A percentile compares a stretch with the other conserved stretches of the same genome.
Evolutionary conservation across 2,797 vertebrate species (phyloP).

Genomic region (Masticophis lateralis): DNA sequence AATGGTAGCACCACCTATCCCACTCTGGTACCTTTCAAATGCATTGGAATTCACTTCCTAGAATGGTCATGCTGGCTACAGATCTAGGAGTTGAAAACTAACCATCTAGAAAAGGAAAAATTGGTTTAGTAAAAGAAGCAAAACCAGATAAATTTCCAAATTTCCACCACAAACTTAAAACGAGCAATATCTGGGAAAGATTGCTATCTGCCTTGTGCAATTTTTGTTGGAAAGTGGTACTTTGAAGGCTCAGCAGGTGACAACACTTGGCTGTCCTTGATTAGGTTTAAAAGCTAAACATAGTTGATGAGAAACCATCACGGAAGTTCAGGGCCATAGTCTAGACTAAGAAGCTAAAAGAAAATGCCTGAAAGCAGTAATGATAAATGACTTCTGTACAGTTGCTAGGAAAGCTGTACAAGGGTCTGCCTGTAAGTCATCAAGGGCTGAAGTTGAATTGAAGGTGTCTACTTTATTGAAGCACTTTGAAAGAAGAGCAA

Average conservation of each 20-base stretch:
- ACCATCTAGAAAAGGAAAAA: neutral
- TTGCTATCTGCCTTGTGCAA: neutral
- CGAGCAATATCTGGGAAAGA: neutral
- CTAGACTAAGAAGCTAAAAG: neutral
- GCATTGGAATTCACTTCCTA: neutral
- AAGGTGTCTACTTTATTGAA: neutral
- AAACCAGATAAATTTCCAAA: constrained; percentile 27
- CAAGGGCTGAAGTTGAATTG: neutral
- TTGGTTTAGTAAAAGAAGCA: neutral
- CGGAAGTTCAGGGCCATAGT: neutral
- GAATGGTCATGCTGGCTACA: neutral
- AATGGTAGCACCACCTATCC: neutral
- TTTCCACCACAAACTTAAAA: neutral
- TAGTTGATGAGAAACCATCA: neutral
- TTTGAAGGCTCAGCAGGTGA: neutral
- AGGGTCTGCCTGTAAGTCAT: neutral
- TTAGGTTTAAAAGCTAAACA: neutral
- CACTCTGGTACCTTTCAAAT: neutral
- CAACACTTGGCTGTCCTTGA: neutral
- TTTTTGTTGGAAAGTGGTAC: neutral
- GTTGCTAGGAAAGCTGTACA: neutral
- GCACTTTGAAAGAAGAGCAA: neutral
- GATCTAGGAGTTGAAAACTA: neutral
- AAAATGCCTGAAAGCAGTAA: neutral
- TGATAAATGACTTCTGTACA: neutral